A percentile compares a stretch with the other conserved stretches of the same genome.
Evolutionary conservation across 2,113 vertebrate genomes (phyloP).

Genomic region (Labrus mixtus): DNA sequence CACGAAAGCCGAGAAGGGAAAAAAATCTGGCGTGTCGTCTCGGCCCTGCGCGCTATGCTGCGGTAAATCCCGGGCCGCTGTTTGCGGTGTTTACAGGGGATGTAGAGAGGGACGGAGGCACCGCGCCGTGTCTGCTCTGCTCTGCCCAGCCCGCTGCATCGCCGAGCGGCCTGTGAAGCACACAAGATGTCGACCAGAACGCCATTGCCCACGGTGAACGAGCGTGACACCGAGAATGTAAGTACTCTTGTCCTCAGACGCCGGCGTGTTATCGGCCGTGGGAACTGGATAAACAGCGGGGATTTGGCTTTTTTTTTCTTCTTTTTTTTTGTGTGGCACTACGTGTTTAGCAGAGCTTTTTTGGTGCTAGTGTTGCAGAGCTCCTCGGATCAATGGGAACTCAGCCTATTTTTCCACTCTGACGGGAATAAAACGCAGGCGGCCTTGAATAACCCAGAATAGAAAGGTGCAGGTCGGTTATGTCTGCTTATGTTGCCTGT

Average conservation of each 20-base stretch:
- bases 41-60: constrained; percentile 68
- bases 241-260: constrained; percentile 61
- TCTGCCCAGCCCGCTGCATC: constrained; percentile 73
- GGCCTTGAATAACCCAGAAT: constrained; percentile 42
- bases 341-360: constrained; percentile 57
- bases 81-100: constrained; percentile 73
- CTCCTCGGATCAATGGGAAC: constrained; percentile 54
- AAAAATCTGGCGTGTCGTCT: constrained; percentile 57
- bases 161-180: constrained; percentile 77
- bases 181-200: constrained; percentile 95
- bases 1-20: constrained; percentile 54
- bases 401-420: background rate
- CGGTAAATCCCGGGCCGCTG: constrained; percentile 70
- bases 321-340: too few relatives aligned
- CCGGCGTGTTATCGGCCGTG: constrained; percentile 38
- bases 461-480: constrained; percentile 31
- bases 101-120: constrained; percentile 75
- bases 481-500: constrained; percentile 30
- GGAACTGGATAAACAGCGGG: background rate
- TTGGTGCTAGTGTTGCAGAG: constrained; percentile 53
- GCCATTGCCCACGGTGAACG: constrained; percentile 96
- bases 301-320: constrained; percentile 22
- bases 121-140: constrained; percentile 69
- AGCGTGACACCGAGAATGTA: constrained; percentile 94
- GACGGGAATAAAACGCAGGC: constrained; percentile 38